These are phyloP conservation scores for Biston betularia DNA, from an alignment of 2,888 invertebrate species.

Conservation along the genomic window DNA sequence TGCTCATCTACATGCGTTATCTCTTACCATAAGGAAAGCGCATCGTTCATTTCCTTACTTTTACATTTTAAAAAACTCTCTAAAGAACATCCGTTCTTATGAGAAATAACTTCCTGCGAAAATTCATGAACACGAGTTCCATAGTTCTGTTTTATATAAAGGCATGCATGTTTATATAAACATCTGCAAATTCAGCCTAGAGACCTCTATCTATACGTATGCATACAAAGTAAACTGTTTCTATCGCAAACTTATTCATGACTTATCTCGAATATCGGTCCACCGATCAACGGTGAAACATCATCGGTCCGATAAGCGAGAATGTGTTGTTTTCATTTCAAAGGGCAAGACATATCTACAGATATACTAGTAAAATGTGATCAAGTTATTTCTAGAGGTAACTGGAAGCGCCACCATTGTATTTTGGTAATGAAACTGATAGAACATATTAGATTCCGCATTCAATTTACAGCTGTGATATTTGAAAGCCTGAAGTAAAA, in stretches of 20 bases:
- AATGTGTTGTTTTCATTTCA: constrained; percentile 15
- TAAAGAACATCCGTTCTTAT: no score
- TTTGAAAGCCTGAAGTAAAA: no score
- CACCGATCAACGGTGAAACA: constrained; percentile 30
- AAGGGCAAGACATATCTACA: neutral
- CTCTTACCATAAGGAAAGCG: no score
- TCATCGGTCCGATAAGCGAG: constrained; percentile 28
- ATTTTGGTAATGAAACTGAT: neutral
- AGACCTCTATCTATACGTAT: neutral
- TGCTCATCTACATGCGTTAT: no score
- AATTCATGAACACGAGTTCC: neutral
- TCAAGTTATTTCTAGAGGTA: neutral
- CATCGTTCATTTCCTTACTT: no score
- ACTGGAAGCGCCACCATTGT: neutral
- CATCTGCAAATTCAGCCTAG: neutral
- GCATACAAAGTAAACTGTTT: constrained; percentile 24
- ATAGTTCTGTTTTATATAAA: no score
- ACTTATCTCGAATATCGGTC: constrained; percentile 33
- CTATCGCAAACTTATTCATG: constrained; percentile 33
- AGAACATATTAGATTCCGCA: neutral
- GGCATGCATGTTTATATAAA: no score
- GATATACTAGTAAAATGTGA: neutral
- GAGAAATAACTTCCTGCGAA: neutral
- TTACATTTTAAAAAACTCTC: no score
- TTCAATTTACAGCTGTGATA: neutral